These are phyloP conservation scores for Lepidochrysops patricia DNA, from an alignment of 2,888 invertebrate species.

Conservation along the genomic window DNA sequence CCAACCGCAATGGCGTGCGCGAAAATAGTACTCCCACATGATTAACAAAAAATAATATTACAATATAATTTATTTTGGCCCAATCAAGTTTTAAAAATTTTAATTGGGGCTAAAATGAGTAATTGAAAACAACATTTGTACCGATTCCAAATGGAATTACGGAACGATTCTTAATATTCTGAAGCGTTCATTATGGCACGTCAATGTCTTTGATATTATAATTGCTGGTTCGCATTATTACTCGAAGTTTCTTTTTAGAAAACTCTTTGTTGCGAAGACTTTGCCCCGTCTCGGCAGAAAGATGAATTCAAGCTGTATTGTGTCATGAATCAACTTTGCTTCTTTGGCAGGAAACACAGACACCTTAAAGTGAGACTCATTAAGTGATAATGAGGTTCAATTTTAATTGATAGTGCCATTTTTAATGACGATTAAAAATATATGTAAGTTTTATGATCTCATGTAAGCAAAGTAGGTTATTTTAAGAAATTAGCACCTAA, in stretches of 20 bases:
- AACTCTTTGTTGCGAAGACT: constrained; percentile 23
- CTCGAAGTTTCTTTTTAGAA: constrained; percentile 37
- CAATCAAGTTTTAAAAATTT: too few relatives aligned
- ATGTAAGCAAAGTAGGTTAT: too few relatives aligned
- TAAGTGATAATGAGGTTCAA: constrained; percentile 4
- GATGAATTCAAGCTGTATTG: constrained; percentile 28
- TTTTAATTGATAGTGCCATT: too few relatives aligned
- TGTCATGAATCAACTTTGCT: constrained; percentile 25
- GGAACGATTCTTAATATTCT: not conserved
- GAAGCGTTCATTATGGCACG: not conserved
- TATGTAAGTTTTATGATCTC: too few relatives aligned
- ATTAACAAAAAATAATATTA: too few relatives aligned
- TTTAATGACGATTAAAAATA: too few relatives aligned
- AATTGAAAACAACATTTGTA: not conserved
- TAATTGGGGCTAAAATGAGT: too few relatives aligned
- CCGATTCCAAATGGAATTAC: not conserved
- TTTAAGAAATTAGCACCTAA: too few relatives aligned
- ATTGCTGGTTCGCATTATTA: constrained; percentile 36
- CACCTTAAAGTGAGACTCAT: not conserved
- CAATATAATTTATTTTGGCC: too few relatives aligned
- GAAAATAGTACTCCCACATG: too few relatives aligned
- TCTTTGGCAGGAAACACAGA: constrained; percentile 6
- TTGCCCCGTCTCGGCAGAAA: constrained; percentile 32
- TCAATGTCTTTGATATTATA: constrained; percentile 28
- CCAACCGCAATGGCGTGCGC: too few relatives aligned